These are phyloP conservation scores for Agriopis marginaria DNA, from an alignment of 2,888 invertebrate genomes.

Conservation along the genomic window DNA sequence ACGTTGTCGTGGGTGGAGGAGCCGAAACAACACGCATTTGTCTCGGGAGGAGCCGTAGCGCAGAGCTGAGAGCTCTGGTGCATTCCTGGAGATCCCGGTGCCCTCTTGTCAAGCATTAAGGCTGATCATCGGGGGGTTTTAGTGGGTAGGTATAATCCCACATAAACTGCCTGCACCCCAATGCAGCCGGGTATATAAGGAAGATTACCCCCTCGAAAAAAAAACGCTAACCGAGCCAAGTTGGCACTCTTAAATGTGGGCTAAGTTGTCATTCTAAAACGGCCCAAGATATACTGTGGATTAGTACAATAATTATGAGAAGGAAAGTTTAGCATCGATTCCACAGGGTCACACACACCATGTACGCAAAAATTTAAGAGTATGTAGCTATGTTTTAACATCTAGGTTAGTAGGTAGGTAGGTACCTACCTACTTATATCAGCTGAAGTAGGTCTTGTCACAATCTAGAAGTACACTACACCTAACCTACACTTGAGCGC, in stretches of 20 bases:
- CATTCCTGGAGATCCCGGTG: too few relatives aligned
- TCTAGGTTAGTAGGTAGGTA: background rate
- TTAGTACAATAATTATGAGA: background rate
- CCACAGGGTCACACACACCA: conserved; percentile 5
- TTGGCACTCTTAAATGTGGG: background rate
- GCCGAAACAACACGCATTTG: too few relatives aligned
- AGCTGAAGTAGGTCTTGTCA: conserved; percentile 6
- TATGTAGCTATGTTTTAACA: background rate
- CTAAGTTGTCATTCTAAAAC: background rate
- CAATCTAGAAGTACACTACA: conserved; percentile 8
- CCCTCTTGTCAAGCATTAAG: too few relatives aligned
- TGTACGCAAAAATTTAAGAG: background rate
- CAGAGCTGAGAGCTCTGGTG: too few relatives aligned
- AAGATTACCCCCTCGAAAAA: background rate
- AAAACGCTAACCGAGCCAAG: background rate
- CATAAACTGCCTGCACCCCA: too few relatives aligned
- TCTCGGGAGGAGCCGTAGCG: too few relatives aligned
- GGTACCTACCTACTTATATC: too few relatives aligned
- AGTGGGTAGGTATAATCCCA: too few relatives aligned
- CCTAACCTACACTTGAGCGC: background rate
- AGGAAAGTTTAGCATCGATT: background rate
- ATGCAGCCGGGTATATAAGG: too few relatives aligned
- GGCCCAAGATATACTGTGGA: background rate
- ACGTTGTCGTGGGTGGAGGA: too few relatives aligned
- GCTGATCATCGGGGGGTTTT: too few relatives aligned